Conservation (phyloP, 2,113 vertebrate genomes). For the Sinocyclocheilus anophthalmus region DNA sequence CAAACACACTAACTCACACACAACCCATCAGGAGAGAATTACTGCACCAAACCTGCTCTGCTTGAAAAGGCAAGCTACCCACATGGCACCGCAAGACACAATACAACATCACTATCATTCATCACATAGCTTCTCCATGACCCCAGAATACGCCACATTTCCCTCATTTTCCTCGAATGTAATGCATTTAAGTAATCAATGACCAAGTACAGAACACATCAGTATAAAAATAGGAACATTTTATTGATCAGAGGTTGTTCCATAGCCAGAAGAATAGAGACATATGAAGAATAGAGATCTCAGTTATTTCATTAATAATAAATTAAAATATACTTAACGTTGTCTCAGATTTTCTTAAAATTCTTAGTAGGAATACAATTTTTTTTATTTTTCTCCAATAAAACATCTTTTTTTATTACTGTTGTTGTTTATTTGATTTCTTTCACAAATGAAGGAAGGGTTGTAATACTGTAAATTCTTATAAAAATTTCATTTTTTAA, state of each 20-base stretch:
- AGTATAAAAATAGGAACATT: not conserved
- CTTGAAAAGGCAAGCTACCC: constrained; percentile 5
- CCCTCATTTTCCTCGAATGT: not conserved
- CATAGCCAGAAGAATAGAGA: not conserved
- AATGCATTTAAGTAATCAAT: not conserved
- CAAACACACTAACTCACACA: not conserved
- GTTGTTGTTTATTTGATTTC: no score
- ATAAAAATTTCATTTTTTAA: not conserved
- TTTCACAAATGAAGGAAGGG: not conserved
- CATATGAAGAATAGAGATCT: not conserved
- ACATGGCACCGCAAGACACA: not conserved
- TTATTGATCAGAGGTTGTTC: not conserved
- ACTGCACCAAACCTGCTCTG: not conserved
- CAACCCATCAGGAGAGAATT: not conserved
- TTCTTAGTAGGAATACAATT: not conserved
- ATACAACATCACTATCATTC: not conserved
- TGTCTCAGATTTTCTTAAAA: not conserved
- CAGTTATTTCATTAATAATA: not conserved
- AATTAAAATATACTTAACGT: not conserved
- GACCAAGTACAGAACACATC: not conserved
- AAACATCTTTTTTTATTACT: no score
- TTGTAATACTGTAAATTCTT: not conserved
- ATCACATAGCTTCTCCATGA: not conserved
- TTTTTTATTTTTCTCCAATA: no score
- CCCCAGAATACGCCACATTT: not conserved